Percentiles rank a stretch among this genome's conserved stretches.
These are phyloP conservation scores for Anguilla obscura DNA, from an alignment of 2,797 vertebrate species.

Conservation along the genomic window DNA sequence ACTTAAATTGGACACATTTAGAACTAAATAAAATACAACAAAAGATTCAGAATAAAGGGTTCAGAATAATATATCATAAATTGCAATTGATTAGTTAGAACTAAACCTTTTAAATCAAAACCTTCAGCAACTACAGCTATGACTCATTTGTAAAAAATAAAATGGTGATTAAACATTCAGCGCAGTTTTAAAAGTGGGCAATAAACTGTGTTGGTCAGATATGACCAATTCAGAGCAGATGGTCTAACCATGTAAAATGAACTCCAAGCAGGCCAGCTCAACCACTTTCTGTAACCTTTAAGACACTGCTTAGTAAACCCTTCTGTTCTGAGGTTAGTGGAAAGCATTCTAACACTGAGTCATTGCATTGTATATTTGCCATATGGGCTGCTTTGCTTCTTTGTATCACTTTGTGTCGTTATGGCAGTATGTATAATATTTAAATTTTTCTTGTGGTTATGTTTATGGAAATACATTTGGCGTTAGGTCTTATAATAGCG, in stretches of 20 bases:
- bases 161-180: background rate
- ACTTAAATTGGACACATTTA: background rate
- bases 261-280: background rate
- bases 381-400: background rate
- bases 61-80: background rate
- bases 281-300: background rate
- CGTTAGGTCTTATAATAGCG: background rate
- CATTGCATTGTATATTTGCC: background rate
- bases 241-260: background rate
- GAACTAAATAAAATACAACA: background rate
- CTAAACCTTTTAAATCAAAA: background rate
- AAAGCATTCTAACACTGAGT: background rate
- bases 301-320: background rate
- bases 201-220: background rate
- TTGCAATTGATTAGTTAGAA: background rate
- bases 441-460: background rate
- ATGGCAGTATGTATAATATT: background rate
- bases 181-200: background rate
- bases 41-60: background rate
- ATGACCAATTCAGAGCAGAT: background rate
- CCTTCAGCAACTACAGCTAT: background rate
- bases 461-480: slow-evolving; percentile 5
- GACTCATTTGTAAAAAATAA: background rate
- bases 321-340: background rate
- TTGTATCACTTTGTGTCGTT: background rate